phyloP scores from a whole-genome alignment of 2,797 vertebrate species.

The Sebastes nivosus region DNA sequence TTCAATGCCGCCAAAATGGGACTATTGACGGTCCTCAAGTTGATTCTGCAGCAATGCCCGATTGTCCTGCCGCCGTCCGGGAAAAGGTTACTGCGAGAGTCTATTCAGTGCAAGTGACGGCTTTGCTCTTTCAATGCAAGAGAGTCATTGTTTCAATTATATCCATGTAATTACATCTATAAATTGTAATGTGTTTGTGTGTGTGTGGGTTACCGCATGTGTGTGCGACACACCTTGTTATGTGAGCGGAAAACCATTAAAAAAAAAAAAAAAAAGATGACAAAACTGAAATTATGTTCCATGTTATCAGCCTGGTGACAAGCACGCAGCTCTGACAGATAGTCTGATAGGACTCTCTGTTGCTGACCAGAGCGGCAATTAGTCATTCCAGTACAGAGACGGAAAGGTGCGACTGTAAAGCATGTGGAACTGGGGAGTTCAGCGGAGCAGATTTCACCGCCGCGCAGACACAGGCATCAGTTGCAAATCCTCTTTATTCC shows the following conservation, averaged over 20 bases:
- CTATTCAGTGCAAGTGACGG: constrained; percentile 31
- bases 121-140: constrained; percentile 47
- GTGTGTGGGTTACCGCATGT: not conserved
- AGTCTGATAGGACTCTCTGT: constrained; percentile 49
- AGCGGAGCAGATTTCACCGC: constrained; percentile 69
- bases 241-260: constrained; percentile 33
- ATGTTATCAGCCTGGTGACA: constrained; percentile 56
- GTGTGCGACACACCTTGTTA: constrained; percentile 24
- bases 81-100: constrained; percentile 35
- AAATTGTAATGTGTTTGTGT: constrained; percentile 51
- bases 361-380: constrained; percentile 75
- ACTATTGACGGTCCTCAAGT: constrained; percentile 38
- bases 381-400: constrained; percentile 73
- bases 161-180: constrained; percentile 72
- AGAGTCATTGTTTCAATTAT: constrained; percentile 75
- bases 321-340: constrained; percentile 43
- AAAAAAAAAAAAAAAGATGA: constrained; percentile 27
- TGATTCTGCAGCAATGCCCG: constrained; percentile 15
- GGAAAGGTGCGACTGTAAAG: constrained; percentile 74
- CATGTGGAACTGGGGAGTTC: constrained; percentile 61
- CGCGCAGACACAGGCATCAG: constrained; percentile 73
- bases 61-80: constrained; percentile 33
- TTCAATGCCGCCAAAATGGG: constrained; percentile 40
- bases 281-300: constrained; percentile 40
- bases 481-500: constrained; percentile 83